A percentile compares a stretch with the other conserved stretches of the same genome.
phyloP scores from a whole-genome alignment of 2,888 invertebrate species.

The Dryococelus australis region DNA sequence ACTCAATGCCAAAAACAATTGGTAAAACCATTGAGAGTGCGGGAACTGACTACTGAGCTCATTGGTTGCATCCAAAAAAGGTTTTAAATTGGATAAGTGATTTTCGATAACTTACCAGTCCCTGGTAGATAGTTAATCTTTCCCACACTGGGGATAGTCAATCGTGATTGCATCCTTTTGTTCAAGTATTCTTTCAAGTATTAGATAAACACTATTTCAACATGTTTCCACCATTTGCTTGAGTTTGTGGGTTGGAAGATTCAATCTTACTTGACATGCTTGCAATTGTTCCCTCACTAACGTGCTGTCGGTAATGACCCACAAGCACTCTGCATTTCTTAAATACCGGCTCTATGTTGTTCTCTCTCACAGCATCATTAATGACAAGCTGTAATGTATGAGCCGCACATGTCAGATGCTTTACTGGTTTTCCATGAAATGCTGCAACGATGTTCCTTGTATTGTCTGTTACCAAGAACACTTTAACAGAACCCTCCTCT shows the following conservation, averaged over 20 bases:
- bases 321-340: neutral
- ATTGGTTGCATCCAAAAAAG: neutral
- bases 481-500: neutral
- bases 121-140: neutral
- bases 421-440: neutral
- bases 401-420: neutral
- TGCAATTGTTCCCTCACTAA: neutral
- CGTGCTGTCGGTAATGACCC: neutral
- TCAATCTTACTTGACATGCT: no score
- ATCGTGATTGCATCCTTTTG: neutral
- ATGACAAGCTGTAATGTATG: neutral
- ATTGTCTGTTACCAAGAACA: neutral
- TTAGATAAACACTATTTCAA: neutral
- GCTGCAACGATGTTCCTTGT: neutral
- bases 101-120: neutral
- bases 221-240: neutral
- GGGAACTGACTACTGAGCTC: neutral
- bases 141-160: slow-evolving; percentile 7
- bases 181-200: neutral
- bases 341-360: neutral
- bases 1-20: neutral
- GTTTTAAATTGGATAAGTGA: neutral
- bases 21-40: neutral
- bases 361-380: neutral
- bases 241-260: no score